Evolutionary conservation across 2,797 vertebrate genomes (phyloP), one percentile per base, ranked within the genome.

Genomic region (Semaprochilodus insignis): DNA sequence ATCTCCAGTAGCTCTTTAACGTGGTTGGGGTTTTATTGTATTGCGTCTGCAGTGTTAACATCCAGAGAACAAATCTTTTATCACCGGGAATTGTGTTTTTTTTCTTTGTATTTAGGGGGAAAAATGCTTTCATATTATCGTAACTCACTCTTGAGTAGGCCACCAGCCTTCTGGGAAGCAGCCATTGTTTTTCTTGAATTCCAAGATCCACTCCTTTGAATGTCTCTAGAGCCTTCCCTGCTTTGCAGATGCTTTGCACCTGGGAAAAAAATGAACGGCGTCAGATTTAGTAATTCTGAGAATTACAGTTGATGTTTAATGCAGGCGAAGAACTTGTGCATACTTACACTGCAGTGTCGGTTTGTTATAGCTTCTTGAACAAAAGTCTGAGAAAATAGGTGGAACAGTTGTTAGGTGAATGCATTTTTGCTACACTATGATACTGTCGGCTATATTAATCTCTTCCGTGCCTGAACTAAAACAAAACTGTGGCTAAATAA

Each of bases 211-310:
- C 13, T 75, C 72, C 72, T 10, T 31, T 55, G 6, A 15, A 31
- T n/a, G 0, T 8, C 14, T 34, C 19, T 44, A 84, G 44, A 75
- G 63, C 57, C 27, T 16, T 10, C 13, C 59, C 71, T 16, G 72
- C 82, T 40, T 70, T 54, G 72, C 78, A 80, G 57, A 84, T 72
- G 25, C 65, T 76, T 21, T 62, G 17, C 23, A 0, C 1, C 83
- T 84, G 11, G 13, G 31, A 31, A 31, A 75, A 74, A 31, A 67
- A 44, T 67, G 14, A n/a, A 65, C 8, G 23, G 15, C 6, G 54
- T 51, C 40, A 40, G 40, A 40, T 40, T 40, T 8, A 40, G 40
- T 40, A 40, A 40, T 40, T 1, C 40, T 6, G 40, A 40, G 40
- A 8, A 40, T 40, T 31, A 40, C 40, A 3, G 40, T 8, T 40